Percentiles rank a stretch among this genome's conserved stretches.
These are phyloP conservation scores for Stenchaetothrips biformis DNA, from an alignment of 2,888 invertebrate genomes.

Conservation along the genomic window DNA sequence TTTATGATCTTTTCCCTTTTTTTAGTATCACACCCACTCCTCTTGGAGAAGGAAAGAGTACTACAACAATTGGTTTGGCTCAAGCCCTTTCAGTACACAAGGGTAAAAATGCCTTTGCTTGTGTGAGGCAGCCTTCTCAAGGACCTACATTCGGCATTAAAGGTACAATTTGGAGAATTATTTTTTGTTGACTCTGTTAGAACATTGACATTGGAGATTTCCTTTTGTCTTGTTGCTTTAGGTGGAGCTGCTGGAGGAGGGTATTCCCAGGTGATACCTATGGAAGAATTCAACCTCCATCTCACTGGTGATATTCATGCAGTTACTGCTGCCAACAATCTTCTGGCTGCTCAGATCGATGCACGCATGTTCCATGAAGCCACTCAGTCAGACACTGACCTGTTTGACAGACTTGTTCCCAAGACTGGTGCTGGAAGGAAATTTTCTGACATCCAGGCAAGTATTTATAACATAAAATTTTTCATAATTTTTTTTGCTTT, in stretches of 20 bases:
- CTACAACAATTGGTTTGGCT: conserved; percentile 85
- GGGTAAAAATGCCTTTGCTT: conserved; percentile 82
- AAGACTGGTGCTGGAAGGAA: conserved; percentile 67
- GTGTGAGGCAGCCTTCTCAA: conserved; percentile 94
- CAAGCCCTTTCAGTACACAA: conserved; percentile 87
- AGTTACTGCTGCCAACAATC: conserved; percentile 94
- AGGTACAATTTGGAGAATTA: conserved; percentile 47
- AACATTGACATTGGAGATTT: not conserved
- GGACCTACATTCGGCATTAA: conserved; percentile 99
- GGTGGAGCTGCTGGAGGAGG: conserved; percentile 98
- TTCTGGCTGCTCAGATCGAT: conserved; percentile 96
- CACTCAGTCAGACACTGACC: conserved; percentile 79
- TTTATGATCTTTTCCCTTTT: conserved; percentile 16
- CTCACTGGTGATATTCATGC: conserved; percentile 98
- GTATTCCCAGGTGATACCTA: conserved; percentile 94
- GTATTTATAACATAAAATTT: conserved; percentile 40
- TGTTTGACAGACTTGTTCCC: conserved; percentile 87
- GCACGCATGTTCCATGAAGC: conserved; percentile 94
- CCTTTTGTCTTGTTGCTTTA: conserved; percentile 38
- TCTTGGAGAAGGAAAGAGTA: conserved; percentile 98
- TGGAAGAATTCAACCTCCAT: conserved; percentile 99
- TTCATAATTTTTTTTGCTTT: not conserved
- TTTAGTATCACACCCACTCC: conserved; percentile 94
- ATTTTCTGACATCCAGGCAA: conserved; percentile 82
- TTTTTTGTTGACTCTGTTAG: not conserved